phyloP scores from a whole-genome alignment of 2,113 vertebrate species.

The Riparia riparia region DNA sequence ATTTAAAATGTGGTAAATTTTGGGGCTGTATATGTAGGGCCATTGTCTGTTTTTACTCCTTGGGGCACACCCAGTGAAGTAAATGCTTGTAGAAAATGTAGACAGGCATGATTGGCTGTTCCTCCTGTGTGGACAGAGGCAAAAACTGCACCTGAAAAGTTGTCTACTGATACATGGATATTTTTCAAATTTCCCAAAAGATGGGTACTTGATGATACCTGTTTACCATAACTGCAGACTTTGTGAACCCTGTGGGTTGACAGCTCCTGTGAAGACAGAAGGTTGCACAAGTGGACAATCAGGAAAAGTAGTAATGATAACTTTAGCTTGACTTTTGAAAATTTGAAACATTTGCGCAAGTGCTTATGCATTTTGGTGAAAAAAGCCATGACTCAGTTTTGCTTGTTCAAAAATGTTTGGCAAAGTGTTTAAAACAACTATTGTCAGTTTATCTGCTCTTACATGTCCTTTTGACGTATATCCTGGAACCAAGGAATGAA shows the following conservation, averaged over 20 bases:
- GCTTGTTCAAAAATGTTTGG: not conserved
- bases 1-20: not conserved
- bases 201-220: not conserved
- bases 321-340: not conserved
- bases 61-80: not conserved
- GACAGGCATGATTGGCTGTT: not conserved
- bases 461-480: not conserved
- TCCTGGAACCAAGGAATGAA: not conserved
- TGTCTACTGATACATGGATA: not conserved
- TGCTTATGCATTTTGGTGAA: not conserved
- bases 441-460: not conserved
- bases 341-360: not conserved
- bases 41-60: not conserved
- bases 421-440: not conserved
- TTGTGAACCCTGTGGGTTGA: not conserved
- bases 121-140: not conserved
- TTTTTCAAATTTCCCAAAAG: not conserved
- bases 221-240: not conserved
- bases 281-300: not conserved
- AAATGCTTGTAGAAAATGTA: not conserved
- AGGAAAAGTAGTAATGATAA: not conserved
- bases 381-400: not conserved
- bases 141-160: not conserved
- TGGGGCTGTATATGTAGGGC: not conserved
- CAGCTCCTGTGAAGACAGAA: not conserved